Conservation (phyloP, 2,888 invertebrate genomes). For the Steinernema scapterisci region DNA sequence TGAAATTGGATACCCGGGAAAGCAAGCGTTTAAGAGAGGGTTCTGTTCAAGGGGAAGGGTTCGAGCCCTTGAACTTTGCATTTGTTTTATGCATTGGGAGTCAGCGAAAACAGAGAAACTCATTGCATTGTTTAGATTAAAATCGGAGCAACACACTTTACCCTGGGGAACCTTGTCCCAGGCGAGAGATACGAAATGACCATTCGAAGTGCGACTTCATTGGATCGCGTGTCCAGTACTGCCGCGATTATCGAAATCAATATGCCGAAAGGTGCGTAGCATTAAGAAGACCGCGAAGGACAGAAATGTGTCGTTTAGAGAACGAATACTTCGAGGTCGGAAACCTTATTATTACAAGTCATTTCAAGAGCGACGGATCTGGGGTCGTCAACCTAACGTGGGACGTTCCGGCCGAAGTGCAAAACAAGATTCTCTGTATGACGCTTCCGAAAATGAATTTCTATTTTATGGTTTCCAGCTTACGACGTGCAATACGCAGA, state of each 20-base stretch:
- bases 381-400: constrained; percentile 65
- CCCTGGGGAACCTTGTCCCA: constrained; percentile 58
- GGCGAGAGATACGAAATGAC: constrained; percentile 65
- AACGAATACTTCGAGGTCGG: constrained; percentile 65
- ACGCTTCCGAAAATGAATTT: background rate
- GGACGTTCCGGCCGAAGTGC: constrained; percentile 60
- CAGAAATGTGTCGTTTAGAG: constrained; percentile 38
- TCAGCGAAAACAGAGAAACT: background rate
- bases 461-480: constrained; percentile 44
- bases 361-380: constrained; percentile 52
- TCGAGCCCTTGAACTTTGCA: background rate
- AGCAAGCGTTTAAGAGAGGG: background rate
- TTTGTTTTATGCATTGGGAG: background rate
- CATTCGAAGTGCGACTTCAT: constrained; percentile 53
- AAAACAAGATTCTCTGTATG: constrained; percentile 46
- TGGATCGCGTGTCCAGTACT: constrained; percentile 52
- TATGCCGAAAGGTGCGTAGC: constrained; percentile 55
- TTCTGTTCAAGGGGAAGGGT: background rate
- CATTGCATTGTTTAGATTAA: constrained; percentile 53
- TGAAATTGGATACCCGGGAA: background rate
- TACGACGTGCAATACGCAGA: constrained; percentile 62
- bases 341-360: constrained; percentile 62
- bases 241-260: constrained; percentile 65
- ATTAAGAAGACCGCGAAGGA: constrained; percentile 28
- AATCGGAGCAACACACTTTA: constrained; percentile 59